phyloP scores from a whole-genome alignment of 2,888 invertebrate genomes.

The Oxystoma pomonae region DNA sequence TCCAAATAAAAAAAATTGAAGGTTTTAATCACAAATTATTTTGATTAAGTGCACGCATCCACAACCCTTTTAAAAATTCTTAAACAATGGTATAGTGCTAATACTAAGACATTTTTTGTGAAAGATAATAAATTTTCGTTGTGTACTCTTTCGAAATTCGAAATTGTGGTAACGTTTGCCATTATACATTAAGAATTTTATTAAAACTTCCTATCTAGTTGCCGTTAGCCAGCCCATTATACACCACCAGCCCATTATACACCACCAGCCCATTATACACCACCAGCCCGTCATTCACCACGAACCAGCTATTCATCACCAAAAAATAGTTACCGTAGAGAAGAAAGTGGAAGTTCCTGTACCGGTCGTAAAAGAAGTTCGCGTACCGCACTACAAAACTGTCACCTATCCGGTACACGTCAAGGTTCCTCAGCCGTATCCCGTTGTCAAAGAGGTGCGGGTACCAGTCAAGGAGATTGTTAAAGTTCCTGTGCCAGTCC shows the following conservation, averaged over 20 bases:
- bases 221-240: neutral
- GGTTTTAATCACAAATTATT: no score
- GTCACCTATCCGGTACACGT: constrained; percentile 64
- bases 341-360: constrained; percentile 51
- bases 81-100: no score
- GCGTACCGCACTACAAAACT: constrained; percentile 60
- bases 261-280: neutral
- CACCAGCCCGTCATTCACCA: neutral
- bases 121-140: no score
- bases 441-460: constrained; percentile 66
- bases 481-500: constrained; percentile 25
- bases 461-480: constrained; percentile 56
- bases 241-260: neutral
- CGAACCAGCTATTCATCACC: constrained; percentile 2
- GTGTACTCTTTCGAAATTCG: no score
- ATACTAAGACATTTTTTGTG: no score
- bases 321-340: constrained; percentile 52
- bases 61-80: no score
- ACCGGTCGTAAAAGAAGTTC: constrained; percentile 60
- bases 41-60: no score
- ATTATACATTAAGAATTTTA: no score
- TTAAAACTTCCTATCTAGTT: no score
- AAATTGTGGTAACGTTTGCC: no score
- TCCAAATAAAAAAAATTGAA: no score
- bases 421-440: constrained; percentile 63